phyloP scores from a whole-genome alignment of 2,113 vertebrate species.

The Charadrius vociferus region DNA sequence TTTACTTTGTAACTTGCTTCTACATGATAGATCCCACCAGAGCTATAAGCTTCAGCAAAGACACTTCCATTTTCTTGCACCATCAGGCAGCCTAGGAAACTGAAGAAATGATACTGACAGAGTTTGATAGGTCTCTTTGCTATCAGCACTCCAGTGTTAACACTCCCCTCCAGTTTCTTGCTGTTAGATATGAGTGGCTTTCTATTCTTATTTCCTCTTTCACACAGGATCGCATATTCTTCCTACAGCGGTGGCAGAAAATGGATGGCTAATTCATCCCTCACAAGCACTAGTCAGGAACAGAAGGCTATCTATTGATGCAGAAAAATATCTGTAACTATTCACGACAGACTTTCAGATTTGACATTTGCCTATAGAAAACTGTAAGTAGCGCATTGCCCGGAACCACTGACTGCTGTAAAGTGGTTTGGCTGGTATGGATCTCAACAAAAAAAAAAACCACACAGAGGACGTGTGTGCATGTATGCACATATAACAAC shows the following conservation, averaged over 20 bases:
- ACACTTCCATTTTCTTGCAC: not conserved
- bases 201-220: slow-evolving; percentile 1
- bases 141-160: not conserved
- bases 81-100: not conserved
- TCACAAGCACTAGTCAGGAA: not conserved
- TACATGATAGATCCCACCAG: not conserved
- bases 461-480: not conserved
- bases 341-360: not conserved
- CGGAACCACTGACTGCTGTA: not conserved
- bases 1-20: not conserved
- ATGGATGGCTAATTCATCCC: not conserved
- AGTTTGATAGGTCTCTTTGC: not conserved
- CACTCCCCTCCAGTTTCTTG: not conserved
- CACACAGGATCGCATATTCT: not conserved
- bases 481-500: not conserved
- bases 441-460: not conserved
- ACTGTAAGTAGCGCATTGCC: not conserved
- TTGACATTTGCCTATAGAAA: not conserved
- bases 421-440: not conserved
- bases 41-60: not conserved
- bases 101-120: not conserved
- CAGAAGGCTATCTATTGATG: not conserved
- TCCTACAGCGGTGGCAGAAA: not conserved
- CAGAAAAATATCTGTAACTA: not conserved
- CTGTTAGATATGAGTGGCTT: not conserved